Conservation (phyloP, 2,888 invertebrate genomes). For the Tetanocera ferruginea region DNA sequence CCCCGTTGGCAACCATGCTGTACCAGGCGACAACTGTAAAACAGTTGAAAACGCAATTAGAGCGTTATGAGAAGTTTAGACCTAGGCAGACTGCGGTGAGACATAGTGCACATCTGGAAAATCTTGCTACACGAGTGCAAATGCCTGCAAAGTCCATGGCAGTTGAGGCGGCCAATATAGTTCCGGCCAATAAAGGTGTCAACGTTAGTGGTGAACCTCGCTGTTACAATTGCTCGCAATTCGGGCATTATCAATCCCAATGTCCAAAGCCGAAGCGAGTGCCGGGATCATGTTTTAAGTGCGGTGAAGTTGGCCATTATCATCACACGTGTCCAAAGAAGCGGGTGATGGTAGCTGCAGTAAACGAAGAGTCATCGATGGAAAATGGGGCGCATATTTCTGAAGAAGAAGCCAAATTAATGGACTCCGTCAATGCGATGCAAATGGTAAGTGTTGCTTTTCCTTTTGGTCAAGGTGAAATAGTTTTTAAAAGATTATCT, state of each 20-base stretch:
- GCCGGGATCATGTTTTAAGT: slow-evolving; percentile 24
- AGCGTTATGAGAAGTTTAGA: slow-evolving; percentile 27
- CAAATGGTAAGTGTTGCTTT: not conserved
- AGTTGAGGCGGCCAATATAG: not conserved
- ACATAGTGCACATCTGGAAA: too few species aligned
- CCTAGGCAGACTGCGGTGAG: not conserved
- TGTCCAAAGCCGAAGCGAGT: slow-evolving; percentile 25
- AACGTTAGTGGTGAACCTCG: slow-evolving; percentile 11
- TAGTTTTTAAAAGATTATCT: slow-evolving; percentile 19
- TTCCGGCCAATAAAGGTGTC: not conserved
- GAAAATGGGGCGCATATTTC: not conserved
- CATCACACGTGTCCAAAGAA: not conserved
- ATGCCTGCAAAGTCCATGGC: not conserved
- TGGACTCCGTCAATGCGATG: not conserved
- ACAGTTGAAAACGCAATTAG: not conserved
- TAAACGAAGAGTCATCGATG: not conserved
- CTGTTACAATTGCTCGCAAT: slow-evolving; percentile 39
- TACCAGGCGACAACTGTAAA: slow-evolving; percentile 18
- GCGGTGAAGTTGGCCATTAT: slow-evolving; percentile 11
- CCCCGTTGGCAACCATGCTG: slow-evolving; percentile 13
- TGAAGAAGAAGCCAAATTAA: slow-evolving; percentile 21
- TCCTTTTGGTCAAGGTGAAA: not conserved
- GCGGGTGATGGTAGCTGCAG: not conserved
- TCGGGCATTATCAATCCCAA: slow-evolving; percentile 31
- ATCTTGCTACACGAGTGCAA: not conserved